phyloP scores from a whole-genome alignment of 2,888 invertebrate genomes.

The Pyralis farinalis region DNA sequence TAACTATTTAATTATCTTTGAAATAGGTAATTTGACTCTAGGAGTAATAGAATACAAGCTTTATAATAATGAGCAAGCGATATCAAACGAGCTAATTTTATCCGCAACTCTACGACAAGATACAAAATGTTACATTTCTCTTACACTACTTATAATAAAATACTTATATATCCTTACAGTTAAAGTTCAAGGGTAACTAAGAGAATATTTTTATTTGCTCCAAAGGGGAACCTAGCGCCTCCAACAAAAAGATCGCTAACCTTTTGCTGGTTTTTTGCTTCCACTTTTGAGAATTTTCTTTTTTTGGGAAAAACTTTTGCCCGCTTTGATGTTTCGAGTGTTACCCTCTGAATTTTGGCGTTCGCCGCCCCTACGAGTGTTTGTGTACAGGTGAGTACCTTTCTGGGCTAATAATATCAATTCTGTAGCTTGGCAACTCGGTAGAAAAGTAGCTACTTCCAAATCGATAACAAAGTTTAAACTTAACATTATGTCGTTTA shows the following conservation, averaged over 20 bases:
- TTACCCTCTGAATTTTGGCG: conserved; percentile 49
- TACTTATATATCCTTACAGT: conserved; percentile 18
- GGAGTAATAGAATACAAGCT: no score
- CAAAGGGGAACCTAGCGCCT: conserved; percentile 41
- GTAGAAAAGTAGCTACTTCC: neutral
- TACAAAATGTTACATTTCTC: no score
- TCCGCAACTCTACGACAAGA: no score
- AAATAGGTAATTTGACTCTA: no score
- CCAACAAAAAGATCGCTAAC: conserved; percentile 29
- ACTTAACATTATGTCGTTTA: no score
- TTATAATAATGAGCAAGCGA: no score
- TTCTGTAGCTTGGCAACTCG: neutral
- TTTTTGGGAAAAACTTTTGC: conserved; percentile 35
- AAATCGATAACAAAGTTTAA: no score
- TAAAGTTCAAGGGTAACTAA: conserved; percentile 35
- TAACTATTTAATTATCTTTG: no score
- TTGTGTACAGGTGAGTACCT: conserved; percentile 22
- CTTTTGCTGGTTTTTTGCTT: conserved; percentile 18
- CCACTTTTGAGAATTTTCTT: conserved; percentile 30
- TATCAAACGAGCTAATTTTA: no score
- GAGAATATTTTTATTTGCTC: conserved; percentile 26
- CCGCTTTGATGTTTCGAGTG: conserved; percentile 51
- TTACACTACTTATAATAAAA: neutral
- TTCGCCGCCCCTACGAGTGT: conserved; percentile 32
- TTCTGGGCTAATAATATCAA: conserved; percentile 19